phyloP scores from a whole-genome alignment of 37 sponge, comb jelly and placozoan genomes.

The Dysidea cf. avara region DNA sequence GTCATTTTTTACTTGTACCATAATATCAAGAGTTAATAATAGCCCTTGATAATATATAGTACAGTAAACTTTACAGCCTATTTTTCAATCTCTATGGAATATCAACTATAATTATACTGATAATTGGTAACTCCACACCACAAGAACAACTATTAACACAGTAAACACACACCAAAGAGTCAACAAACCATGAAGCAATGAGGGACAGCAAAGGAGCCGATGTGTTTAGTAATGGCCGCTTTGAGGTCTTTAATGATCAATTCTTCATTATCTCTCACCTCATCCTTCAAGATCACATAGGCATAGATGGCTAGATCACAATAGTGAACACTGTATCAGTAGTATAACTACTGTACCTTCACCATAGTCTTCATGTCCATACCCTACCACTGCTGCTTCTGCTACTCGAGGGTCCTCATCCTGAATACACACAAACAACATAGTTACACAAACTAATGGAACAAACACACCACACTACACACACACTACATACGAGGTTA shows the following conservation, averaged over 20 bases:
- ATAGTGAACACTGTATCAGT: background rate
- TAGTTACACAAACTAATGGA: no score
- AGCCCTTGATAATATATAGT: no score
- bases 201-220: constrained; percentile 91
- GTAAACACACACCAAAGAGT: no score
- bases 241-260: constrained; percentile 20
- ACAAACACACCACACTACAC: no score
- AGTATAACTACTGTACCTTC: constrained; percentile 40
- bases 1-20: no score
- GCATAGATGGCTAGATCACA: constrained; percentile 66
- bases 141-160: no score
- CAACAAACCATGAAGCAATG: constrained; percentile 77
- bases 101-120: no score
- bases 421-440: constrained; percentile 21
- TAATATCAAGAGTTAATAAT: no score
- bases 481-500: no score
- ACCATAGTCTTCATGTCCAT: constrained; percentile 53
- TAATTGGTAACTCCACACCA: no score
- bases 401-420: constrained; percentile 77
- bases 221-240: constrained; percentile 36
- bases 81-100: no score
- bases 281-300: constrained; percentile 82
- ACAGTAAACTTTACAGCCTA: no score
- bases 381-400: constrained; percentile 89
- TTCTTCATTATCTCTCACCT: constrained; percentile 50